These are phyloP conservation scores for Chelon auratus DNA, from an alignment of 2,797 vertebrate genomes.

Conservation along the genomic window DNA sequence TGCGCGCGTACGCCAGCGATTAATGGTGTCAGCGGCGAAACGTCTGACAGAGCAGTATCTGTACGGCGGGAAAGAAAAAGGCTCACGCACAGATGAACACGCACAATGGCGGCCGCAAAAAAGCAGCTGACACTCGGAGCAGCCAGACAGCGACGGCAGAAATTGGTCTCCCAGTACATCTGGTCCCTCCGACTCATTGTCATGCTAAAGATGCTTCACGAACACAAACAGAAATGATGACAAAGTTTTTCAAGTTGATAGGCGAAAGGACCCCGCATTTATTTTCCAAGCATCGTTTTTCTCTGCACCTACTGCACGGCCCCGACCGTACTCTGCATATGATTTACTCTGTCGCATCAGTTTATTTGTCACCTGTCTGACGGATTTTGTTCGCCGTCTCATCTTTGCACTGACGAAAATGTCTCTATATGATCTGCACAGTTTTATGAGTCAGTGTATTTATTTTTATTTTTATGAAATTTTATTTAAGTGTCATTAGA, in stretches of 20 bases:
- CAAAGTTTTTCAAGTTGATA: constrained; percentile 33
- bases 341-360: constrained; percentile 36
- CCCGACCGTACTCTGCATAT: constrained; percentile 26
- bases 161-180: constrained; percentile 34
- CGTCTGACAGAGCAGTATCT: constrained; percentile 58
- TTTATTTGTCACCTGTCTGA: constrained; percentile 41
- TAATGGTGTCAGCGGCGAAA: constrained; percentile 59
- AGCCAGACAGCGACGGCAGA: constrained; percentile 29
- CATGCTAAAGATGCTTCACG: constrained; percentile 24
- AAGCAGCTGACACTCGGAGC: constrained; percentile 44
- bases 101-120: constrained; percentile 41
- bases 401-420: constrained; percentile 4
- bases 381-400: constrained; percentile 24
- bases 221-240: constrained; percentile 33
- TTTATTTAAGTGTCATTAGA: no score
- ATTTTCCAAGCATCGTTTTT: background rate
- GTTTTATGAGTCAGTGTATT: background rate
- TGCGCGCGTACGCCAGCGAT: constrained; percentile 49
- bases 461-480: background rate
- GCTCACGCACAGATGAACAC: constrained; percentile 39
- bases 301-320: constrained; percentile 13
- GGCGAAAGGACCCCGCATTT: constrained; percentile 20
- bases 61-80: constrained; percentile 23
- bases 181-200: constrained; percentile 35
- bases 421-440: background rate